These are phyloP conservation scores for Diplogasteroides magnus DNA, from an alignment of 1,140 invertebrate species.

Conservation along the genomic window DNA sequence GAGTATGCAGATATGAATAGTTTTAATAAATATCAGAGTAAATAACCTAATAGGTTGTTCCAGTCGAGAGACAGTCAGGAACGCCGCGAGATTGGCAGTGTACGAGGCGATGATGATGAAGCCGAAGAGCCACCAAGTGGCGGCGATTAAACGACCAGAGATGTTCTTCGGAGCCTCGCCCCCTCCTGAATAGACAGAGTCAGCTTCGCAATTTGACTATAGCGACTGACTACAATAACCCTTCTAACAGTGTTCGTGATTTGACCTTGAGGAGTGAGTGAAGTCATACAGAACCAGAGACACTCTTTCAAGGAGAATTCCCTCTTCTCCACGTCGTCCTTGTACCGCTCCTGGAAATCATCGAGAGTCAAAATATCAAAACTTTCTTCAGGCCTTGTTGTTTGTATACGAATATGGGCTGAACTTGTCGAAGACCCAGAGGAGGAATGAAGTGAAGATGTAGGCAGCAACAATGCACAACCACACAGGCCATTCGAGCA, in stretches of 20 bases:
- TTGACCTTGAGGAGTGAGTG: constrained; percentile 76
- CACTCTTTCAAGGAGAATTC: constrained; percentile 93
- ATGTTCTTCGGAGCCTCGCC: constrained; percentile 77
- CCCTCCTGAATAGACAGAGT: constrained; percentile 64
- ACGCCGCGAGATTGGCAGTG: constrained; percentile 92
- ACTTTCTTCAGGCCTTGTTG: constrained; percentile 60
- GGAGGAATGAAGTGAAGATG: constrained; percentile 84
- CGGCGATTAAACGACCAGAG: constrained; percentile 76
- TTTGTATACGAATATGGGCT: constrained; percentile 88
- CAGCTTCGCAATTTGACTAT: constrained; percentile 34
- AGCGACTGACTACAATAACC: no score
- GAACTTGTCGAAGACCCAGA: constrained; percentile 91
- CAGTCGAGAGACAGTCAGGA: constrained; percentile 90
- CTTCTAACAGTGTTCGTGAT: no score
- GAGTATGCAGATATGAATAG: no score
- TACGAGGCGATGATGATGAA: constrained; percentile 97
- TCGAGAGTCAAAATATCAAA: not conserved
- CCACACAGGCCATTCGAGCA: constrained; percentile 91
- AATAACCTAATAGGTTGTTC: constrained; percentile 76
- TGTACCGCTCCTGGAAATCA: constrained; percentile 68
- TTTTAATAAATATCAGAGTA: no score
- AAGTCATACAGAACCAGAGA: constrained; percentile 98
- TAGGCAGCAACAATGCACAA: constrained; percentile 88
- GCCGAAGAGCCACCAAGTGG: constrained; percentile 96
- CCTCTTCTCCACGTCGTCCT: constrained; percentile 81